phyloP scores from a whole-genome alignment of 2,113 vertebrate species.

The Okapia johnstoni region DNA sequence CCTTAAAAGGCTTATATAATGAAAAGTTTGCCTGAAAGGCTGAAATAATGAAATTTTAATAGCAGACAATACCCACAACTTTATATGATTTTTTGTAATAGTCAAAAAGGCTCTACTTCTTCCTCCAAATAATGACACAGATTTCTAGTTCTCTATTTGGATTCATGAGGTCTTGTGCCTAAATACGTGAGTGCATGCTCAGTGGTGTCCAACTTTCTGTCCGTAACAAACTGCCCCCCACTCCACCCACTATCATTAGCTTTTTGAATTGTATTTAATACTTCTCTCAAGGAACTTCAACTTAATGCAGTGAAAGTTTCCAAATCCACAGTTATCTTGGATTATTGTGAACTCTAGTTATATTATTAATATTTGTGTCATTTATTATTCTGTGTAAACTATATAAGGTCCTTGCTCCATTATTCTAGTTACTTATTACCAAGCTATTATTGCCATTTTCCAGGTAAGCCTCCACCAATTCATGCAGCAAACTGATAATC shows the following conservation, averaged over 20 bases:
- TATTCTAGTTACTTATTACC: background rate
- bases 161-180: background rate
- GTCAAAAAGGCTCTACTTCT: background rate
- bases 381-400: background rate
- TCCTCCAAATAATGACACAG: background rate
- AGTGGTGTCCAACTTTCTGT: background rate
- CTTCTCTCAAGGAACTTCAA: background rate
- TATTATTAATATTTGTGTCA: background rate
- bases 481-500: background rate
- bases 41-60: background rate
- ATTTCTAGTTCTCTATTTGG: background rate
- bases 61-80: background rate
- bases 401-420: background rate
- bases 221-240: background rate
- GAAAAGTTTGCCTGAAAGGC: background rate
- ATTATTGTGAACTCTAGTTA: background rate
- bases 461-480: background rate
- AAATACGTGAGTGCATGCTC: background rate
- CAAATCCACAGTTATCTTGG: background rate
- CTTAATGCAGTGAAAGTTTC: background rate
- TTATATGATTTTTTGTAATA: background rate
- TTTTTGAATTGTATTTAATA: background rate
- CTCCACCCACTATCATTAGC: background rate
- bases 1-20: background rate
- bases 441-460: background rate